Conservation (phyloP, 2,888 invertebrate genomes). For the Gnatocerus cornutus region DNA sequence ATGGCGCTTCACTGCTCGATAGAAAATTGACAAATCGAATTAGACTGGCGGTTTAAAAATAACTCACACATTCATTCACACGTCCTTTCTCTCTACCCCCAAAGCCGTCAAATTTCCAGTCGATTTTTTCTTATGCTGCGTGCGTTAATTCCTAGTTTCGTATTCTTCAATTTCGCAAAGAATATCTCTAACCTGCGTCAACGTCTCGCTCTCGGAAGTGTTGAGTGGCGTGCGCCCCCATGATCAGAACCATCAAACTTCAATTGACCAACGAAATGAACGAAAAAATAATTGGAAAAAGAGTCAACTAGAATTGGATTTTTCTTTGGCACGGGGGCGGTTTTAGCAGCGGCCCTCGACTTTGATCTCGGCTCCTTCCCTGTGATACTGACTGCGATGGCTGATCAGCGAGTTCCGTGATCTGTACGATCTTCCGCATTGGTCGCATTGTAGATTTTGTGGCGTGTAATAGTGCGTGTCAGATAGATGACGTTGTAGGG, state of each 20-base stretch:
- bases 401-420: conserved; percentile 72
- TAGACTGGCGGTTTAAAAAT: background rate
- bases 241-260: conserved; percentile 52
- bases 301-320: conserved; percentile 60
- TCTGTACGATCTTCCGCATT: conserved; percentile 71
- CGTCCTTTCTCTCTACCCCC: conserved; percentile 9
- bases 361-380: conserved; percentile 45
- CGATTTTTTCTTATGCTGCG: conserved; percentile 63
- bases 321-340: conserved; percentile 53
- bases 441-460: conserved; percentile 70
- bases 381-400: conserved; percentile 73
- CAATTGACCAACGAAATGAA: conserved; percentile 30
- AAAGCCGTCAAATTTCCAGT: conserved; percentile 18
- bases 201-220: conserved; percentile 57
- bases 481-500: conserved; percentile 72
- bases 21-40: background rate
- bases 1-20: conserved; percentile 1
- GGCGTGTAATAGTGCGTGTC: conserved; percentile 72
- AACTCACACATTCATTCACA: conserved; percentile 11
- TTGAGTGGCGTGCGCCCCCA: conserved; percentile 50
- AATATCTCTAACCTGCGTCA: conserved; percentile 63
- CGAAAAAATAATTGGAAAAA: conserved; percentile 52
- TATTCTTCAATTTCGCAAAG: conserved; percentile 65
- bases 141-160: conserved; percentile 66
- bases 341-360: conserved; percentile 26